A percentile compares a stretch with the other conserved stretches of the same genome.
These are phyloP conservation scores for Aphrocallistes beatrix DNA, from an alignment of 37 sponge, comb jelly and placozoan species.

Conservation along the genomic window DNA sequence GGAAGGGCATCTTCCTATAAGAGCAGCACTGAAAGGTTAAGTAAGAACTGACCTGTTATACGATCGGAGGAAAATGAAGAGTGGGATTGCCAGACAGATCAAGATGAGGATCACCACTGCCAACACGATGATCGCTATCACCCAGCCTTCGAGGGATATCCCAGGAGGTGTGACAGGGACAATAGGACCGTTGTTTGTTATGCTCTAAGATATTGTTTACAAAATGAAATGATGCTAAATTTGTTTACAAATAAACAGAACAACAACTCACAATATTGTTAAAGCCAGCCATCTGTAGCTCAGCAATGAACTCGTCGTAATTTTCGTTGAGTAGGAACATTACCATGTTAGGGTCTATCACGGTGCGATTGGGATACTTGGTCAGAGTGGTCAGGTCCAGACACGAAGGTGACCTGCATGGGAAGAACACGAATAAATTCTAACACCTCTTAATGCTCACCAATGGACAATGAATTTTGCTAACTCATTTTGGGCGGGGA, in stretches of 20 bases:
- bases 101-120: neutral
- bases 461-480: too few species aligned
- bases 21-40: too few species aligned
- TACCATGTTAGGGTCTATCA: neutral
- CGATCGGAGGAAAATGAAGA: neutral
- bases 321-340: neutral
- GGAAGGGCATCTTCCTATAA: too few species aligned
- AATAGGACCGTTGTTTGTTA: too few species aligned
- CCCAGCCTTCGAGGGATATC: neutral
- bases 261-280: neutral
- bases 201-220: too few species aligned
- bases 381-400: neutral
- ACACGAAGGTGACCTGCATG: neutral
- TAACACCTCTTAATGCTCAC: too few species aligned
- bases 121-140: neutral
- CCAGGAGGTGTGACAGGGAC: too few species aligned
- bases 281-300: neutral
- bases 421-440: too few species aligned
- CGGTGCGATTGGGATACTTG: neutral
- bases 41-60: neutral
- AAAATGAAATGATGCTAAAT: too few species aligned
- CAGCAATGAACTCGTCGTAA: neutral
- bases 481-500: too few species aligned
- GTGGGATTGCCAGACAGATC: neutral
- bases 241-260: too few species aligned